Conservation (phyloP, 2,888 invertebrate genomes). For the Cryptus viduatorius region DNA sequence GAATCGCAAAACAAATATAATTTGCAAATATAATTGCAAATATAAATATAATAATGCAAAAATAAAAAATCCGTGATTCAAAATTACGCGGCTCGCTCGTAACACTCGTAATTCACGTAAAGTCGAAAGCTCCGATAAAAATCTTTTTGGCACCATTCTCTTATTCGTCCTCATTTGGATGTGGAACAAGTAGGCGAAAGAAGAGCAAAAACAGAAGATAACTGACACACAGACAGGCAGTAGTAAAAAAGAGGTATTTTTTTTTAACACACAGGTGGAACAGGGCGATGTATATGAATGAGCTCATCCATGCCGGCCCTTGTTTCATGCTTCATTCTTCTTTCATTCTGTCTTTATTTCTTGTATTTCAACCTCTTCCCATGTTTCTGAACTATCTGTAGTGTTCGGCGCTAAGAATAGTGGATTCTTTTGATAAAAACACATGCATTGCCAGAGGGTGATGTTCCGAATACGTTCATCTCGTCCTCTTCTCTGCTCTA, state of each 20-base stretch:
- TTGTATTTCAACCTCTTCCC: slow-evolving; percentile 14
- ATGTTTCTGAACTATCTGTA: slow-evolving; percentile 42
- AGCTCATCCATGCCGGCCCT: background rate
- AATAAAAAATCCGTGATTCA: background rate
- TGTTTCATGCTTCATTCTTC: slow-evolving; percentile 17
- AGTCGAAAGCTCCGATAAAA: background rate
- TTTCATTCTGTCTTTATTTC: background rate
- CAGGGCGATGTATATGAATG: slow-evolving; percentile 8
- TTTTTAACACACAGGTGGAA: slow-evolving; percentile 4
- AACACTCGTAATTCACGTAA: background rate
- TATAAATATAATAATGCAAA: too few relatives aligned
- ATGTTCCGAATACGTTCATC: slow-evolving; percentile 44
- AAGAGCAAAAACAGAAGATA: slow-evolving; percentile 20
- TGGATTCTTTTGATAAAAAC: slow-evolving; percentile 73
- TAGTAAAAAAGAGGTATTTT: slow-evolving; percentile 49
- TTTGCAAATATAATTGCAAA: too few relatives aligned
- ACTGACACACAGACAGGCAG: slow-evolving; percentile 20
- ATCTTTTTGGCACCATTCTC: background rate
- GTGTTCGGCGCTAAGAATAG: slow-evolving; percentile 62
- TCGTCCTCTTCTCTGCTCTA: slow-evolving; percentile 9
- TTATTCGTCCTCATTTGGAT: slow-evolving; percentile 5
- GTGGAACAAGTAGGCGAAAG: slow-evolving; percentile 1
- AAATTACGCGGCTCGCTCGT: too few relatives aligned
- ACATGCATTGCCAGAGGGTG: slow-evolving; percentile 63
- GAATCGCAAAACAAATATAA: too few relatives aligned